A percentile compares a stretch with the other conserved stretches of the same genome.
Evolutionary conservation across 2,797 vertebrate genomes (phyloP).

Genomic region (Microcaecilia unicolor): DNA sequence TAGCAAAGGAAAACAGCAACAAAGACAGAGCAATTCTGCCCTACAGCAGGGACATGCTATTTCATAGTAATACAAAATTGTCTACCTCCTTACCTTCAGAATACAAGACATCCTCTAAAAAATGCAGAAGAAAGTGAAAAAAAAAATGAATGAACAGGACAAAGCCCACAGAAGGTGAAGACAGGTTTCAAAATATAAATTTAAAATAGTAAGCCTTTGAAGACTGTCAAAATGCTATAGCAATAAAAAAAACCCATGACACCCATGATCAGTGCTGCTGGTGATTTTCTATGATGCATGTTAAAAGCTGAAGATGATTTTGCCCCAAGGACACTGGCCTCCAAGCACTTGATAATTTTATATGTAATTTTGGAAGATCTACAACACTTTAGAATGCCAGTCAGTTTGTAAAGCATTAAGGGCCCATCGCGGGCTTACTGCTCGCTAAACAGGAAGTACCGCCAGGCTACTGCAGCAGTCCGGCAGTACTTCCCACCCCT

Average conservation of each 20-base stretch:
- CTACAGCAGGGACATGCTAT: not conserved
- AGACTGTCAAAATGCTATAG: not conserved
- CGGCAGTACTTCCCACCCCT: no score
- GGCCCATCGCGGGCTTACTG: no score
- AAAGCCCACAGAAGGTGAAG: not conserved
- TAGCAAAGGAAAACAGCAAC: not conserved
- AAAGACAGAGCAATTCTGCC: conserved; percentile 3
- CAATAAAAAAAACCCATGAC: not conserved
- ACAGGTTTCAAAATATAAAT: not conserved
- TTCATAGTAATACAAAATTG: not conserved
- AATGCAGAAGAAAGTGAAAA: conserved; percentile 20
- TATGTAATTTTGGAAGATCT: no score
- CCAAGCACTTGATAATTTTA: no score
- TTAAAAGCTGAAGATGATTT: no score
- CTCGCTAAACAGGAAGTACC: no score
- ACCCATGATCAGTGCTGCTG: no score
- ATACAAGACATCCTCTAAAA: conserved; percentile 16
- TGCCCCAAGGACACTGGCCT: no score
- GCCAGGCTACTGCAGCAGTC: no score
- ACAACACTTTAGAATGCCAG: no score
- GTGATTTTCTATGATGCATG: no score
- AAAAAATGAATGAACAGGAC: conserved; percentile 18
- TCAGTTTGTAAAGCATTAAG: no score
- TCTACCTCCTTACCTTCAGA: conserved; percentile 8
- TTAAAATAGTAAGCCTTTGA: not conserved